Conservation (phyloP, 1,140 invertebrate genomes). For the Papilio polyxenes region DNA sequence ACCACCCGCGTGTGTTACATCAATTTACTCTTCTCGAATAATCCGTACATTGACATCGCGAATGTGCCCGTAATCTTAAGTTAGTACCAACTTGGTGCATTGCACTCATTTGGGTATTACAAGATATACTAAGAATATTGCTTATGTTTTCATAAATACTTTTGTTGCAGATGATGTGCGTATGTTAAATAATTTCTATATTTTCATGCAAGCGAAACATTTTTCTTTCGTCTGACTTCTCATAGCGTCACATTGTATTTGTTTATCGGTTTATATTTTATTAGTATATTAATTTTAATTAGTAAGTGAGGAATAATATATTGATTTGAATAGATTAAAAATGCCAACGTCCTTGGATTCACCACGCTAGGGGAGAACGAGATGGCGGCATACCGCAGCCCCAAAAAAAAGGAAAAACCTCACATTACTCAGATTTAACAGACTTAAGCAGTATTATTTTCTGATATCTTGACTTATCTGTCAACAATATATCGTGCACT, state of each 20-base stretch:
- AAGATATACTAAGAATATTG: constrained; percentile 30
- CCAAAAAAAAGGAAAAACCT: background rate
- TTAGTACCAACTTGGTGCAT: constrained; percentile 46
- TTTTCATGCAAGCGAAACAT: background rate
- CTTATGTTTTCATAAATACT: constrained; percentile 12
- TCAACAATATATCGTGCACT: background rate
- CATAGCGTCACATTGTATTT: too few species aligned
- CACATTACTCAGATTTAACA: background rate
- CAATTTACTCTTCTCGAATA: constrained; percentile 68
- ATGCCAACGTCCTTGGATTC: too few species aligned
- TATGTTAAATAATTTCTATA: background rate
- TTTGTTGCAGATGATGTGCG: background rate
- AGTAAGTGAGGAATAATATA: too few species aligned
- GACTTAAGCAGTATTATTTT: background rate
- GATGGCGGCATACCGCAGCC: too few species aligned
- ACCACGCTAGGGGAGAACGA: too few species aligned
- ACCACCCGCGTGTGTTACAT: constrained; percentile 44
- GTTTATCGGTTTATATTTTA: too few species aligned
- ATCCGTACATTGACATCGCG: constrained; percentile 72
- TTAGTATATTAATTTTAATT: too few species aligned
- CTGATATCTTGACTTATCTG: background rate
- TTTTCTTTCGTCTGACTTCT: too few species aligned
- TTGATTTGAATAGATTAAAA: too few species aligned
- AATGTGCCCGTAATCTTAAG: constrained; percentile 60
- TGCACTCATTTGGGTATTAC: constrained; percentile 50